Conservation (phyloP, 2,797 vertebrate genomes). For the Anableps anableps region DNA sequence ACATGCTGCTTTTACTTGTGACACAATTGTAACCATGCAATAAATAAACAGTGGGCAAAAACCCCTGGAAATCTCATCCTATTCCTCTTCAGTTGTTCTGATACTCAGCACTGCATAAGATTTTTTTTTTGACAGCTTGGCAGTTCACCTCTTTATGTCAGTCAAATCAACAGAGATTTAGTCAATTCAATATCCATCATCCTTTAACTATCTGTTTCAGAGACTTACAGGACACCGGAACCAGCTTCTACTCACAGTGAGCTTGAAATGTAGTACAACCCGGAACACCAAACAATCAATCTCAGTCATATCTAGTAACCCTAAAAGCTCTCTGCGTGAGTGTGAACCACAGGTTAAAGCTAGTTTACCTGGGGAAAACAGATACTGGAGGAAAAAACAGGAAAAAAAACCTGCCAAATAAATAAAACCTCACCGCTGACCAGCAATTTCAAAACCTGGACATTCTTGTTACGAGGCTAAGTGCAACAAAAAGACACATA, state of each 20-base stretch:
- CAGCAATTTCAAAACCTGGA: background rate
- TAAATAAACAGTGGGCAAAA: background rate
- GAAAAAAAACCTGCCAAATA: background rate
- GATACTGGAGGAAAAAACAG: background rate
- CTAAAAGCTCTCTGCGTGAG: background rate
- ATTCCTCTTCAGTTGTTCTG: background rate
- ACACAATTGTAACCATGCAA: background rate
- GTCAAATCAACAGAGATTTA: conserved; percentile 8
- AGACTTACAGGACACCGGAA: background rate
- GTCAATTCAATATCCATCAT: background rate
- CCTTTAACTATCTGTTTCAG: background rate
- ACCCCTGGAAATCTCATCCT: background rate
- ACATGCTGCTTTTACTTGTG: background rate
- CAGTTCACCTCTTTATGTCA: background rate
- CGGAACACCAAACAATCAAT: background rate
- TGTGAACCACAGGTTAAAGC: background rate
- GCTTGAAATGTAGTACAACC: background rate
- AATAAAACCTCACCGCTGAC: conserved; percentile 1
- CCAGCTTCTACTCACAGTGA: background rate
- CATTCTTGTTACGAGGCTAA: background rate
- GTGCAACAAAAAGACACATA: background rate
- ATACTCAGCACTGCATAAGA: background rate
- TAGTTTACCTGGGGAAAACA: background rate
- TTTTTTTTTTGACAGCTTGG: conserved; percentile 4
- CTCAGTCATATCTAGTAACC: background rate